phyloP scores from a whole-genome alignment of 2,888 invertebrate genomes.

The Chaitophorus viminalis region DNA sequence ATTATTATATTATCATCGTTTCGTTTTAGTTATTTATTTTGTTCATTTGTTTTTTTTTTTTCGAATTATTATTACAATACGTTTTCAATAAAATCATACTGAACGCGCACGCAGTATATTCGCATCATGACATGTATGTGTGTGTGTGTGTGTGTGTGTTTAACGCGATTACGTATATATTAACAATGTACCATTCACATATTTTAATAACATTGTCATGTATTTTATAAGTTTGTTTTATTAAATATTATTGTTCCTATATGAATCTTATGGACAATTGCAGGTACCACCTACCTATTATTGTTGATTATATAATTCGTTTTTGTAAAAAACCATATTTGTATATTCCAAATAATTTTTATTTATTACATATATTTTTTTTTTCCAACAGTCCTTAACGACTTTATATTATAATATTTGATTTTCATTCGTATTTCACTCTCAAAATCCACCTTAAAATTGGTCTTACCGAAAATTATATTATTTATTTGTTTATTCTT shows the following conservation, averaged over 20 bases:
- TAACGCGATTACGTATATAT: neutral
- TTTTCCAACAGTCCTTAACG: neutral
- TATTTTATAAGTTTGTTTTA: neutral
- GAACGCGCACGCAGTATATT: neutral
- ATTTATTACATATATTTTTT: neutral
- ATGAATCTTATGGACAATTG: neutral
- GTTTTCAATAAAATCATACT: neutral
- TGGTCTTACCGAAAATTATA: neutral
- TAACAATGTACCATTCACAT: no score
- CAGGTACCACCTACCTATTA: no score
- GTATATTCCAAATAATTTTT: neutral
- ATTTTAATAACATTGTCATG: neutral
- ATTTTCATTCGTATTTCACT: neutral
- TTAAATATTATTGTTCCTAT: conserved; percentile 1
- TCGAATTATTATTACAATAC: neutral
- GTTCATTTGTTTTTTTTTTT: neutral
- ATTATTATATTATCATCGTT: neutral
- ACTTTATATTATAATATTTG: neutral
- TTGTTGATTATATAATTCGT: neutral
- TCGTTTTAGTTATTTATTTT: neutral
- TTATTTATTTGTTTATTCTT: neutral
- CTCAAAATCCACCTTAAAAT: neutral
- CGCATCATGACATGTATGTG: neutral
- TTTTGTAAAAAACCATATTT: neutral
- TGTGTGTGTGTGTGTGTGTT: no score